These are phyloP conservation scores for Eugnorisma glareosa DNA, from an alignment of 2,888 invertebrate genomes.

Conservation along the genomic window DNA sequence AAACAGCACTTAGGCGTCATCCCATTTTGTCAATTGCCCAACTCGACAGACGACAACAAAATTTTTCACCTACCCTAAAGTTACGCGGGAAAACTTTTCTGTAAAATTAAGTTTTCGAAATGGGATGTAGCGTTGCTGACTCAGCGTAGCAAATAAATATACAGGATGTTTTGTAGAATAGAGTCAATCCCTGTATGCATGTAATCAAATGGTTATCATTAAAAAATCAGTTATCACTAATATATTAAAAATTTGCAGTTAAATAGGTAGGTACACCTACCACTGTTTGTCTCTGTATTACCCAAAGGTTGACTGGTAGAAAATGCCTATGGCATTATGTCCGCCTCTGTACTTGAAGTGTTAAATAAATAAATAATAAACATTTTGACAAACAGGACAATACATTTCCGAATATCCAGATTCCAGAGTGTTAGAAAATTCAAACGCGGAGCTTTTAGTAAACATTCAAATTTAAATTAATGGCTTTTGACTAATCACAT, in stretches of 20 bases:
- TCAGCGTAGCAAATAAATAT: constrained; percentile 18
- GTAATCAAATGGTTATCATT: no score
- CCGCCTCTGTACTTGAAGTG: neutral
- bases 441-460: neutral
- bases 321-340: neutral
- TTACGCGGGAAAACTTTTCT: constrained; percentile 3
- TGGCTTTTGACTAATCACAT: neutral
- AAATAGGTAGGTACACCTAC: no score
- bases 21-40: constrained; percentile 19
- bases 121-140: constrained; percentile 20
- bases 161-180: neutral
- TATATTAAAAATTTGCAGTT: no score
- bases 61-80: constrained; percentile 36
- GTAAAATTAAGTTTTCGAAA: constrained; percentile 30
- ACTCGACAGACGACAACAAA: constrained; percentile 19
- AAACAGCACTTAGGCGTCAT: constrained; percentile 4
- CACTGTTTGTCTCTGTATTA: neutral
- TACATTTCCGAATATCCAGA: neutral
- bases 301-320: neutral
- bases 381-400: neutral
- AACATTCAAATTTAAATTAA: neutral
- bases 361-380: neutral
- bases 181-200: neutral
- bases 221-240: no score
- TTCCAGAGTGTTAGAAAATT: neutral